Percentiles rank a stretch among this genome's conserved stretches.
Conservation (phyloP, 2,797 vertebrate genomes). For the Lithobates sylvaticus region DNA sequence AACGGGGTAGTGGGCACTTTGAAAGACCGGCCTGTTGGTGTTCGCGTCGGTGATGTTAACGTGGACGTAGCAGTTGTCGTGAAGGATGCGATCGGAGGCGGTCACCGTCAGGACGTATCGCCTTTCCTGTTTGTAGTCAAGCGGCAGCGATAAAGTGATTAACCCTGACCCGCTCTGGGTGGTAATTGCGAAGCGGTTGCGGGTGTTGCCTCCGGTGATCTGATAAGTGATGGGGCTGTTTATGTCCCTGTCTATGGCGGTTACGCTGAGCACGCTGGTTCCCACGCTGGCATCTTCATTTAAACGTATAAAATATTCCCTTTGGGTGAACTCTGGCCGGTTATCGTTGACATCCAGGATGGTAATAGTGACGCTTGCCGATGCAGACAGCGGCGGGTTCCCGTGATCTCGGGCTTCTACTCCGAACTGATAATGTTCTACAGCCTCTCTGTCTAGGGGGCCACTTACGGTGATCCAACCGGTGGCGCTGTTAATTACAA, state of each 20-base stretch:
- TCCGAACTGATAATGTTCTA: conserved; percentile 95
- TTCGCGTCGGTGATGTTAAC: conserved; percentile 98
- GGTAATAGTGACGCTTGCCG: conserved; percentile 94
- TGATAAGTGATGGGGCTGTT: conserved; percentile 98
- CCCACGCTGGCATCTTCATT: conserved; percentile 94
- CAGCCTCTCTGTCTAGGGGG: conserved; percentile 90
- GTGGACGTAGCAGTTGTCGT: conserved; percentile 94
- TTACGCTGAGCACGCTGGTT: conserved; percentile 92
- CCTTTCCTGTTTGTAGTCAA: conserved; percentile 98
- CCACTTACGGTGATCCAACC: conserved; percentile 96
- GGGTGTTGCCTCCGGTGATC: conserved; percentile 95
- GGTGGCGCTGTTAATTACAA: conserved; percentile 93
- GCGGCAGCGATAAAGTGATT: conserved; percentile 89
- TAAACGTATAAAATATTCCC: conserved; percentile 91
- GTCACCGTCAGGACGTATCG: conserved; percentile 93
- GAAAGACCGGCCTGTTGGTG: conserved; percentile 95
- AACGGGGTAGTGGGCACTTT: conserved; percentile 96
- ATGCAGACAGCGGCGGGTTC: conserved; percentile 87
- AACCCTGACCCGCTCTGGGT: conserved; percentile 90
- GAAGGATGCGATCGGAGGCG: conserved; percentile 94
- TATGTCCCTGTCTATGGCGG: conserved; percentile 92
- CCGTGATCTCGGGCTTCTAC: conserved; percentile 96
- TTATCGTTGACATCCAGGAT: conserved; percentile 98
- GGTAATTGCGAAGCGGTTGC: conserved; percentile 97
- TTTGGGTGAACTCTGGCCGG: conserved; percentile 93